Evolutionary conservation across 2,888 invertebrate genomes (phyloP).

Genomic region (Aethes cnicana): DNA sequence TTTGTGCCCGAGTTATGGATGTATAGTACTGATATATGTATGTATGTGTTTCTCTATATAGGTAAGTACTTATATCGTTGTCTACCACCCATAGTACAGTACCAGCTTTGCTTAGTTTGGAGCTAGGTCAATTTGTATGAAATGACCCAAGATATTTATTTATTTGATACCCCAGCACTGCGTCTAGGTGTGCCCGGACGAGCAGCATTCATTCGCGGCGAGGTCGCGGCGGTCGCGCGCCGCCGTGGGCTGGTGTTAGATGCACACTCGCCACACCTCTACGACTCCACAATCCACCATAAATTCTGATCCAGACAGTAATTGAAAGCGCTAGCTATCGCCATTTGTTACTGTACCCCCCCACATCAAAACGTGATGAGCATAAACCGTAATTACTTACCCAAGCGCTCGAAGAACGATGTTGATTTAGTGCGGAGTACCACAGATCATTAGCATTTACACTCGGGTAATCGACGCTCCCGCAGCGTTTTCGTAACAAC

Average conservation of each 20-base stretch:
- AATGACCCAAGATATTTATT: too few relatives aligned
- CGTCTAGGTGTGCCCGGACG: constrained; percentile 35
- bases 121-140: too few relatives aligned
- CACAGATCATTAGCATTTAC: constrained; percentile 12
- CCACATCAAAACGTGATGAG: constrained; percentile 17
- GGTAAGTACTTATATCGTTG: too few relatives aligned
- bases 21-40: too few relatives aligned
- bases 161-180: too few relatives aligned
- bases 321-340: constrained; percentile 25
- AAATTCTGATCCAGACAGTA: constrained; percentile 16
- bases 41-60: too few relatives aligned
- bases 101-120: too few relatives aligned
- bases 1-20: too few relatives aligned
- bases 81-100: too few relatives aligned
- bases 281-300: constrained; percentile 3
- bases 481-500: not conserved
- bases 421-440: constrained; percentile 17
- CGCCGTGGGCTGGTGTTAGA: constrained; percentile 25
- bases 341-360: constrained; percentile 15
- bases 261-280: constrained; percentile 24
- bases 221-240: constrained; percentile 51
- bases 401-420: not conserved
- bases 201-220: constrained; percentile 59
- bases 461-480: not conserved
- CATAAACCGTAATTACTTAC: constrained; percentile 20